Evolutionary conservation across 2,888 invertebrate genomes (phyloP).

Genomic region (Papilio gigon): DNA sequence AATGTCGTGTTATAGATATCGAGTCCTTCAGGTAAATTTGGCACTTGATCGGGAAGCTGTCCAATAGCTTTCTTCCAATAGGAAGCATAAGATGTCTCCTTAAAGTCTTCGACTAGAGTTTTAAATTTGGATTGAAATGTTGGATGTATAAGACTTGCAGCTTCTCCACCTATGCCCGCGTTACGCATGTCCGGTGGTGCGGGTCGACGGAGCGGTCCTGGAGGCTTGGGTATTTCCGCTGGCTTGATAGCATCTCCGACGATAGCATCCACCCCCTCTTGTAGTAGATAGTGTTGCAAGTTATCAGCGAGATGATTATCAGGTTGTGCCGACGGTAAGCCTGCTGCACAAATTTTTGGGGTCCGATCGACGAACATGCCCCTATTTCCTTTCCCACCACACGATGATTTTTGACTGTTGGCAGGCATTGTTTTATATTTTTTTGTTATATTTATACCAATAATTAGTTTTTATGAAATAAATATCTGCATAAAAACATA

Average conservation of each 20-base stretch:
- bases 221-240: slow-evolving; percentile 55
- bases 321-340: slow-evolving; percentile 64
- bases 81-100: slow-evolving; percentile 65
- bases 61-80: slow-evolving; percentile 70
- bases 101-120: slow-evolving; percentile 64
- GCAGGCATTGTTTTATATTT: slow-evolving; percentile 59
- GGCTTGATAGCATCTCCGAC: slow-evolving; percentile 66
- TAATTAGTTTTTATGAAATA: neutral
- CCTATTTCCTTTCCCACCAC: slow-evolving; percentile 71
- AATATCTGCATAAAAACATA: neutral
- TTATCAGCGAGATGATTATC: slow-evolving; percentile 56
- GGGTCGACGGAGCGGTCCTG: slow-evolving; percentile 62
- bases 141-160: slow-evolving; percentile 61
- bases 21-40: slow-evolving; percentile 71
- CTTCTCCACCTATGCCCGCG: slow-evolving; percentile 58
- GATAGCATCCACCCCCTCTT: slow-evolving; percentile 70
- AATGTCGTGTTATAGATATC: slow-evolving; percentile 61
- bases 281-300: slow-evolving; percentile 65
- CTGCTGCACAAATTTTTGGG: slow-evolving; percentile 69
- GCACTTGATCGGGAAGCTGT: slow-evolving; percentile 58
- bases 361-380: slow-evolving; percentile 70
- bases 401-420: slow-evolving; percentile 61
- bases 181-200: slow-evolving; percentile 59
- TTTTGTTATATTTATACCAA: neutral
- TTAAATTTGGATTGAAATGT: slow-evolving; percentile 66